These are phyloP conservation scores for Gambusia holbrooki DNA, from an alignment of 2,113 vertebrate species.

Conservation along the genomic window DNA sequence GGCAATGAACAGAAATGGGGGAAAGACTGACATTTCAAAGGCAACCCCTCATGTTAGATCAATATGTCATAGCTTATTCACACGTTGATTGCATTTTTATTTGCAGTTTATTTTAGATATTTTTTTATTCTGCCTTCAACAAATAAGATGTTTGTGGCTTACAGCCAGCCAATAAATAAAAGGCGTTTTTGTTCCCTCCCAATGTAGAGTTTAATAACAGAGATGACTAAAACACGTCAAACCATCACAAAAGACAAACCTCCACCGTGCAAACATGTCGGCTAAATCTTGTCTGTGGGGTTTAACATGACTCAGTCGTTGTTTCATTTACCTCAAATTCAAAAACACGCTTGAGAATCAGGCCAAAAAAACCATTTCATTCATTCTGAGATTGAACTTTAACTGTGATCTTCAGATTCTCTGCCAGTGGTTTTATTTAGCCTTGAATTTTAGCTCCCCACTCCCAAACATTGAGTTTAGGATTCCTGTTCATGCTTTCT, in stretches of 20 bases:
- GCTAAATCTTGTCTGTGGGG: constrained; percentile 23
- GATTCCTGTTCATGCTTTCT: constrained; percentile 2
- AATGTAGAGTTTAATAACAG: not conserved
- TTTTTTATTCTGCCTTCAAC: not conserved
- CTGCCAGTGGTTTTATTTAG: constrained; percentile 26
- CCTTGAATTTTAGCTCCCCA: constrained; percentile 30
- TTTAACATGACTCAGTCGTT: constrained; percentile 11
- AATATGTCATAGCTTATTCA: not conserved
- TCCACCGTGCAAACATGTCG: constrained; percentile 20
- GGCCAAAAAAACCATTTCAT: constrained; percentile 24
- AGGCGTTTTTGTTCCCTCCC: not conserved
- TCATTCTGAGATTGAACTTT: constrained; percentile 31
- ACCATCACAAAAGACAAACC: constrained; percentile 19
- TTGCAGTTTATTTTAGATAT: constrained; percentile 19
- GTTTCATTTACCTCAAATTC: constrained; percentile 17
- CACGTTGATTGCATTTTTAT: constrained; percentile 12
- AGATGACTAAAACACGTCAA: constrained; percentile 13
- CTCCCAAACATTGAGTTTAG: constrained; percentile 4
- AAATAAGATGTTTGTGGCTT: not conserved
- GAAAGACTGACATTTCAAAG: constrained; percentile 24
- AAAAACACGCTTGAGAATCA: constrained; percentile 19
- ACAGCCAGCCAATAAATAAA: not conserved
- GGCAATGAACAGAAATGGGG: not conserved
- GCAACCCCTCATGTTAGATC: constrained; percentile 1
- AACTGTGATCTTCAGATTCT: constrained; percentile 13